Evolutionary conservation across 35 echinoderm and acorn worm species (phyloP).

Genomic region (Heliocidaris erythrogramma): DNA sequence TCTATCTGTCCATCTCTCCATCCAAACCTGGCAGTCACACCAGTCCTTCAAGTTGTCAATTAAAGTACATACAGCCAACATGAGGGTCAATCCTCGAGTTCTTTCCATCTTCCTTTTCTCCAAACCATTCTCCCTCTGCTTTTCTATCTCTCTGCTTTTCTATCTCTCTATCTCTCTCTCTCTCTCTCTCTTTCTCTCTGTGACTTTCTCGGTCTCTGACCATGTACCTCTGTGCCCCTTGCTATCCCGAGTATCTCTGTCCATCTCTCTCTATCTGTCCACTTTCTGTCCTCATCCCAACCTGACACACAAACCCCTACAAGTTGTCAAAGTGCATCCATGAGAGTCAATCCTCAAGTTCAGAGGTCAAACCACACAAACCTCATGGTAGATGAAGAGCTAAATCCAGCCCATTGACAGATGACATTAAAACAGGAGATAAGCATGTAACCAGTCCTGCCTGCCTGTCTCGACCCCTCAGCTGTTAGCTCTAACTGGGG

Average conservation of each 20-base stretch:
- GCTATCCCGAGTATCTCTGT: background rate
- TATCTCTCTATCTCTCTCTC: background rate
- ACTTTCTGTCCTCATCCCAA: background rate
- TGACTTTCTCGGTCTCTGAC: background rate
- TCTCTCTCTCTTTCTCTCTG: background rate
- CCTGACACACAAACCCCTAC: background rate
- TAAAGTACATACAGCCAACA: no score
- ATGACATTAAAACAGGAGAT: slow-evolving; percentile 8
- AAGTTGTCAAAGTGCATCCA: background rate
- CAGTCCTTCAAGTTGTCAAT: no score
- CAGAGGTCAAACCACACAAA: slow-evolving; percentile 35
- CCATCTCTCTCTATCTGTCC: background rate
- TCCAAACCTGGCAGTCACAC: no score
- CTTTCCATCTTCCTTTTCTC: background rate
- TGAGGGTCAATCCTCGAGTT: no score
- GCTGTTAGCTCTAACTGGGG: background rate
- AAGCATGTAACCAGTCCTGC: background rate
- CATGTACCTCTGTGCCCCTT: background rate
- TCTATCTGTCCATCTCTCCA: background rate
- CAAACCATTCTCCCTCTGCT: background rate
- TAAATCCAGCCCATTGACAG: background rate
- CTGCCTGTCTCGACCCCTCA: background rate
- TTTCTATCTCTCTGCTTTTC: background rate
- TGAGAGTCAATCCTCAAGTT: slow-evolving; percentile 19
- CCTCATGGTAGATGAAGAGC: slow-evolving; percentile 20